phyloP scores from a whole-genome alignment of 2,888 invertebrate genomes.

The Caenorhabditis imperialis region DNA sequence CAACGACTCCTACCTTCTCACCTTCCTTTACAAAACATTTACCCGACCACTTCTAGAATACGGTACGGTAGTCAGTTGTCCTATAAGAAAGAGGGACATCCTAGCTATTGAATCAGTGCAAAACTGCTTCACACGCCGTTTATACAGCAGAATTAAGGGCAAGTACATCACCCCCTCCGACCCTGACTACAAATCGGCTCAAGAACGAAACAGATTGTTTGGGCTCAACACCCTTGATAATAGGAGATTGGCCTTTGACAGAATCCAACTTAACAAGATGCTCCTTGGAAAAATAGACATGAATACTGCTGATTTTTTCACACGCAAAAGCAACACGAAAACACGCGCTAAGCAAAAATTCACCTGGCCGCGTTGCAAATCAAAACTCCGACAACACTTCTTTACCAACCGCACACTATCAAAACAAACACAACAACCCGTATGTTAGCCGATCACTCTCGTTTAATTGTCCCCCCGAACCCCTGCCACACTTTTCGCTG shows the following conservation, averaged over 20 bases:
- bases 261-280: too few species aligned
- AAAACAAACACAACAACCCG: slow-evolving; percentile 43
- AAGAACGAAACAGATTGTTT: too few species aligned
- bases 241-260: too few species aligned
- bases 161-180: too few species aligned
- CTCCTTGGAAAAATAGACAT: too few species aligned
- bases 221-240: too few species aligned
- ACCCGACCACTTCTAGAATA: slow-evolving; percentile 10
- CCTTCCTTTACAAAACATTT: slow-evolving; percentile 3
- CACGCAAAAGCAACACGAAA: too few species aligned
- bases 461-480: too few species aligned
- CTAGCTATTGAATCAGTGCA: background rate
- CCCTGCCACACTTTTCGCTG: too few species aligned
- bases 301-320: too few species aligned
- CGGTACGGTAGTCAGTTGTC: slow-evolving; percentile 1
- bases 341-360: slow-evolving; percentile 56
- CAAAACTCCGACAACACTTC: slow-evolving; percentile 16
- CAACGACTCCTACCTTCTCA: background rate
- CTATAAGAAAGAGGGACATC: background rate
- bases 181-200: too few species aligned
- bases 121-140: background rate
- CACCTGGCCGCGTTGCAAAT: slow-evolving; percentile 52
- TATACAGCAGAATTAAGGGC: too few species aligned
- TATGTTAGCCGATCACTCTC: slow-evolving; percentile 26
- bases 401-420: slow-evolving; percentile 2